These are phyloP conservation scores for Xylocampa areola DNA, from an alignment of 2,888 invertebrate species.

Conservation along the genomic window DNA sequence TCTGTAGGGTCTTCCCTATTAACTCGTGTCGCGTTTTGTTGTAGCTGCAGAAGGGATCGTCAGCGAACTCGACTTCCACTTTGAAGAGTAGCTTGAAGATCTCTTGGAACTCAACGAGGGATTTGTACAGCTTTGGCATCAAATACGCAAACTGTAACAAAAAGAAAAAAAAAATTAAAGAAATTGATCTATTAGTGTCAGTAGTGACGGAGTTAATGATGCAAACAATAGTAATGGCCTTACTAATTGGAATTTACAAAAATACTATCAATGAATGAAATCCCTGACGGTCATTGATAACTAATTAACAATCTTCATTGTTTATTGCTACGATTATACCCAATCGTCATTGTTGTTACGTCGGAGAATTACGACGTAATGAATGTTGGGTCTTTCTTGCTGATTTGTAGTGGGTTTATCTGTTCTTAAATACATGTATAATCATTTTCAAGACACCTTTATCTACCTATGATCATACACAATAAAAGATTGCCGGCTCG, in stretches of 20 bases:
- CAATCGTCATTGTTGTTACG: slow-evolving; percentile 52
- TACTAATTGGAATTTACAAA: slow-evolving; percentile 49
- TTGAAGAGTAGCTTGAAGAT: slow-evolving; percentile 78
- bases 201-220: slow-evolving; percentile 25
- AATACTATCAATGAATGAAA: slow-evolving; percentile 46
- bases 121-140: slow-evolving; percentile 89
- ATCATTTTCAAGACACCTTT: no score
- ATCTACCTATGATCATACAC: no score
- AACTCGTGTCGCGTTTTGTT: slow-evolving; percentile 80
- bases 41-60: slow-evolving; percentile 81
- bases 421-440: slow-evolving; percentile 10
- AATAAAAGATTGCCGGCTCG: no score
- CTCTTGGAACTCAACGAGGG: slow-evolving; percentile 77
- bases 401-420: slow-evolving; percentile 40
- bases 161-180: slow-evolving; percentile 57
- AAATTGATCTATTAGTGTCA: slow-evolving; percentile 19
- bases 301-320: slow-evolving; percentile 45
- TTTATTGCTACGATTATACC: slow-evolving; percentile 32
- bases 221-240: slow-evolving; percentile 14
- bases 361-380: slow-evolving; percentile 40
- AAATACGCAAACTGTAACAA: slow-evolving; percentile 89
- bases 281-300: slow-evolving; percentile 46
- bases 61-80: slow-evolving; percentile 78
- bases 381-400: slow-evolving; percentile 38
- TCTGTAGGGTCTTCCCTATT: slow-evolving; percentile 77